Percentiles rank a stretch among this genome's conserved stretches.
These are phyloP conservation scores for Bombus terrestris DNA, from an alignment of 1,140 invertebrate species.

Conservation along the genomic window DNA sequence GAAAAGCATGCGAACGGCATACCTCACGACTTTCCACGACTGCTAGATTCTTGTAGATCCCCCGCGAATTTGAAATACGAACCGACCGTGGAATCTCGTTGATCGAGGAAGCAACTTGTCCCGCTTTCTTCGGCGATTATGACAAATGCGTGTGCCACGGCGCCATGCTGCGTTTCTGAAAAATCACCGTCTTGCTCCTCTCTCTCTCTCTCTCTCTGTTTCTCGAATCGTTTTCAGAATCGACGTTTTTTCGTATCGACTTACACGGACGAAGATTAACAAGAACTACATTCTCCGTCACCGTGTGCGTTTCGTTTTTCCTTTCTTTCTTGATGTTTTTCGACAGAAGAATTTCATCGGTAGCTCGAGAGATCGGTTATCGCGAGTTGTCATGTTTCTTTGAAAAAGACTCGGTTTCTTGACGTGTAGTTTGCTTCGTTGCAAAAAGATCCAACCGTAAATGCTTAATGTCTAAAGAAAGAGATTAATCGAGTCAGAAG, in stretches of 20 bases:
- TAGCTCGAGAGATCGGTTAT: background rate
- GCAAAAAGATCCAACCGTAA: background rate
- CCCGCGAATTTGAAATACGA: constrained; percentile 44
- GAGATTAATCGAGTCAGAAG: background rate
- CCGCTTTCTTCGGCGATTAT: constrained; percentile 1
- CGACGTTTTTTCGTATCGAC: background rate
- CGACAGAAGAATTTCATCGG: background rate
- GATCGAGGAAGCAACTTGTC: background rate
- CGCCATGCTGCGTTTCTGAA: background rate
- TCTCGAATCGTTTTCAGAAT: background rate
- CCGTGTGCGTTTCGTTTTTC: background rate
- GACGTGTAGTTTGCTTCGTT: too few species aligned
- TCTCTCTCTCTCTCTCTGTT: background rate
- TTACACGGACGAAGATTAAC: background rate
- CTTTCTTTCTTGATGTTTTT: background rate
- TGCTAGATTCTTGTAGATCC: constrained; percentile 37
- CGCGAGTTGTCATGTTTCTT: background rate
- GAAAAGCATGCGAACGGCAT: constrained; percentile 21
- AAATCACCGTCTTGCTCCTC: background rate
- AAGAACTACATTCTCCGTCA: too few species aligned
- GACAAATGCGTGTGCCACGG: background rate
- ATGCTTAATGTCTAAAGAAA: background rate
- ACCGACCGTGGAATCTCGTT: background rate
- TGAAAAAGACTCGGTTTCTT: background rate
- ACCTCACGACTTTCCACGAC: constrained; percentile 28